Percentiles rank a stretch among this genome's conserved stretches.
Evolutionary conservation across 2,113 vertebrate species (phyloP).

Genomic region (Erpornis zantholeuca): DNA sequence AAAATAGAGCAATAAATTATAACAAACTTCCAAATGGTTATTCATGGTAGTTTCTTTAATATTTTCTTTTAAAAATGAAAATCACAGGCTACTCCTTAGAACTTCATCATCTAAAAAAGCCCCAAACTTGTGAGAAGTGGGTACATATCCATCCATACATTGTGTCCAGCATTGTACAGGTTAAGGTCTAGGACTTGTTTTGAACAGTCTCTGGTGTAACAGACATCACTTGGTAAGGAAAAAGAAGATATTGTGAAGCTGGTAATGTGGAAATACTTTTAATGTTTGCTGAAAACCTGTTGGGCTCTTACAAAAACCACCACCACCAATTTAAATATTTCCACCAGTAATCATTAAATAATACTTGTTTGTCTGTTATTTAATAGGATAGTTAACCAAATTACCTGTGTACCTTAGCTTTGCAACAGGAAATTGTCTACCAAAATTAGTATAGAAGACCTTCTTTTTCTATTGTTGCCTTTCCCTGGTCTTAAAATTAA

Average conservation of each 20-base stretch:
- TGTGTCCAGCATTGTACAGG: neutral
- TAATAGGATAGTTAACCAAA: neutral
- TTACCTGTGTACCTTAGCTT: neutral
- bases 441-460: neutral
- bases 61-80: neutral
- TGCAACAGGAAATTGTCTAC: neutral
- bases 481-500: no score
- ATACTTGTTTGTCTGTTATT: neutral
- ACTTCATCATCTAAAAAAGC: neutral
- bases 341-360: neutral
- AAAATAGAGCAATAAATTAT: neutral
- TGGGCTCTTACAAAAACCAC: neutral
- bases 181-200: neutral
- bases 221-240: neutral
- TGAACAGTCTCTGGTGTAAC: neutral
- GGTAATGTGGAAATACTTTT: neutral
- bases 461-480: neutral
- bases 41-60: neutral
- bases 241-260: neutral
- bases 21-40: neutral
- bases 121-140: neutral
- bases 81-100: neutral
- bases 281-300: neutral
- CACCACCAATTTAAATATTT: neutral
- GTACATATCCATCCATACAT: rapidly evolving